Percentiles rank a stretch among this genome's conserved stretches.
Conservation (phyloP, 2,888 invertebrate species). For the Phengaris arion region DNA sequence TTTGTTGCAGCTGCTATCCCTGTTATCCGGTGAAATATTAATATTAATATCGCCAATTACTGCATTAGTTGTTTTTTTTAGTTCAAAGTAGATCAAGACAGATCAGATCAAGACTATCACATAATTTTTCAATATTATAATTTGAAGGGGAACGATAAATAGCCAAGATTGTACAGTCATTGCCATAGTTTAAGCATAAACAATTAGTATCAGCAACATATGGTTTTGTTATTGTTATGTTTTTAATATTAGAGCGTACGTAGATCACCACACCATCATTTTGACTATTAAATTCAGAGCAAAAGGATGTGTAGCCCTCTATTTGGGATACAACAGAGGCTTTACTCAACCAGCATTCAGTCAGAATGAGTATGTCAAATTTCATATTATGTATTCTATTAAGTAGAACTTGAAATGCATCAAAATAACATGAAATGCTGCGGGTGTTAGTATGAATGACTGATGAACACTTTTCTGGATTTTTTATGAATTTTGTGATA, state of each 20-base stretch:
- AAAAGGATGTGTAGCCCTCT: not conserved
- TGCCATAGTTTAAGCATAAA: not conserved
- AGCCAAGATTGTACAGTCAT: not conserved
- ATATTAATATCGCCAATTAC: conserved; percentile 19
- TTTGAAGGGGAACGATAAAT: not conserved
- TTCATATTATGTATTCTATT: not conserved
- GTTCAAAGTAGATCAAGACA: not conserved
- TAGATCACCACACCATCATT: conserved; percentile 19
- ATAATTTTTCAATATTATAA: conserved; percentile 2
- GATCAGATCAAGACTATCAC: not conserved
- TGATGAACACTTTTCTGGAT: not conserved
- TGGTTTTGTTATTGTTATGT: conserved; percentile 1
- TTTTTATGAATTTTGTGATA: not conserved
- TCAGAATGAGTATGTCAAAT: conserved; percentile 5
- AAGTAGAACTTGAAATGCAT: not conserved
- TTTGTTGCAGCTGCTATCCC: not conserved
- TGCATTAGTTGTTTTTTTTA: not conserved
- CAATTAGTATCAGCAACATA: not conserved
- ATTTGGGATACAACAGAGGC: not conserved
- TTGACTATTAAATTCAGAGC: not conserved
- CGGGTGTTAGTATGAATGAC: conserved; percentile 7
- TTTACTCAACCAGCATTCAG: conserved; percentile 20
- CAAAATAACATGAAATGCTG: conserved; percentile 10
- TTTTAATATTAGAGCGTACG: not conserved
- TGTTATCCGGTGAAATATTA: not conserved